Evolutionary conservation across 2,797 vertebrate species (phyloP).

Genomic region (Sciurus carolinensis): DNA sequence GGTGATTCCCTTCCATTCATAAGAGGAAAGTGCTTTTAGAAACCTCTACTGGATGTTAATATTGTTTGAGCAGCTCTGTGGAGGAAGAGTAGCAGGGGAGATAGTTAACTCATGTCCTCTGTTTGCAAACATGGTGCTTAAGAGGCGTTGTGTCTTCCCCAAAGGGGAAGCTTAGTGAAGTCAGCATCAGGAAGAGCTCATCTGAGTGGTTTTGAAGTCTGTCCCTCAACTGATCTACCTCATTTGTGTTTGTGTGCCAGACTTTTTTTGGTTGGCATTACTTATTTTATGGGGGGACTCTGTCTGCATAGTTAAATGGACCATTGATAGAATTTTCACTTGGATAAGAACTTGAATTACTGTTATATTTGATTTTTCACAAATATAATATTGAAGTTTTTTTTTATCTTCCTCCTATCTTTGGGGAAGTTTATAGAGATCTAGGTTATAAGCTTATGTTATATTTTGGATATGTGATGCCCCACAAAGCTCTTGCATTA

Average conservation of each 20-base stretch:
- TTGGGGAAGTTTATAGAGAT: not conserved
- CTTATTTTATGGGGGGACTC: not conserved
- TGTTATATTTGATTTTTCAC: conserved; percentile 25
- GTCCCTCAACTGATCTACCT: not conserved
- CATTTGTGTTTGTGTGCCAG: not conserved
- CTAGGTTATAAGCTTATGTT: not conserved
- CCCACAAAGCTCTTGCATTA: too few relatives aligned
- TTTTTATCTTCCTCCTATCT: not conserved
- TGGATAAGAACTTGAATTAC: not conserved
- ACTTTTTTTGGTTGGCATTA: not conserved
- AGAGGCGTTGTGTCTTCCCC: not conserved
- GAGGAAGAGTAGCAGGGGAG: not conserved
- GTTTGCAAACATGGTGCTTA: not conserved
- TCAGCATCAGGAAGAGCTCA: not conserved
- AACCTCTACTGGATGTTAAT: not conserved
- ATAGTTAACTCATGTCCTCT: not conserved
- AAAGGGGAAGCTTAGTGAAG: not conserved
- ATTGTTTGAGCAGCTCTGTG: not conserved
- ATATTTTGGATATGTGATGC: too few relatives aligned
- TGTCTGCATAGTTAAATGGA: conserved; percentile 27
- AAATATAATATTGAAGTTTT: not conserved
- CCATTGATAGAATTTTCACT: conserved; percentile 16
- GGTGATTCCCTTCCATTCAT: not conserved
- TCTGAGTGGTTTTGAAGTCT: not conserved
- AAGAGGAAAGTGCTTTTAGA: not conserved